These are phyloP conservation scores for Ascaphus truei DNA, from an alignment of 2,113 vertebrate genomes.

Conservation along the genomic window DNA sequence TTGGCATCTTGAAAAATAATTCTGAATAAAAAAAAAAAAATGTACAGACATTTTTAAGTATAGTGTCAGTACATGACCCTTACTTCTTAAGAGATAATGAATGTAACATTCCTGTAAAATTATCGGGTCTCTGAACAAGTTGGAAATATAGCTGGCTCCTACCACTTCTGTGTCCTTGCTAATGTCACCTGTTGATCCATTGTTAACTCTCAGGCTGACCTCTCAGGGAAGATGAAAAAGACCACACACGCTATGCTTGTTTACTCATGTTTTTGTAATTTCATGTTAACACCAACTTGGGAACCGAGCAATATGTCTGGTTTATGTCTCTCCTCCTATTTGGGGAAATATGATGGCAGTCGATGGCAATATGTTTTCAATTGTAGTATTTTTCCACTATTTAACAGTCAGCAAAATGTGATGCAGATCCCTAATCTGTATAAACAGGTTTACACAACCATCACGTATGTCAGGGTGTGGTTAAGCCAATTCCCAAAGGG, in stretches of 20 bases:
- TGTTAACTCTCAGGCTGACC: constrained; percentile 26
- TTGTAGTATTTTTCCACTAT: constrained; percentile 32
- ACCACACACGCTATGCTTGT: constrained; percentile 34
- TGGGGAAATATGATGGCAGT: constrained; percentile 31
- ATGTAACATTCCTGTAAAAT: background rate
- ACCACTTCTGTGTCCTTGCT: constrained; percentile 16
- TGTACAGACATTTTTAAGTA: no score
- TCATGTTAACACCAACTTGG: constrained; percentile 34
- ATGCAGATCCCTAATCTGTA: constrained; percentile 32
- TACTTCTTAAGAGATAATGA: background rate
- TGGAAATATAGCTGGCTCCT: constrained; percentile 1
- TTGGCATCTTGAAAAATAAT: constrained; percentile 23
- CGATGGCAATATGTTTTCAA: constrained; percentile 31
- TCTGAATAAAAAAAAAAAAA: background rate
- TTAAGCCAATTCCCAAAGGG: background rate
- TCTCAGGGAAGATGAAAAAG: constrained; percentile 25
- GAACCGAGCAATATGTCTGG: constrained; percentile 33
- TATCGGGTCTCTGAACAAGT: background rate
- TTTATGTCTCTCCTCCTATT: constrained; percentile 20
- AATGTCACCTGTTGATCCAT: constrained; percentile 31
- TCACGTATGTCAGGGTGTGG: constrained; percentile 25
- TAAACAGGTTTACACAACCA: constrained; percentile 33
- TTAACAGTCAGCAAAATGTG: constrained; percentile 23
- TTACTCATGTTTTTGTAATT: constrained; percentile 36
- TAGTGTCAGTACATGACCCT: background rate